Evolutionary conservation across 2,113 vertebrate species (phyloP), one percentile per base, ranked within the genome.

Genomic region (Hemibagrus wyckioides): DNA sequence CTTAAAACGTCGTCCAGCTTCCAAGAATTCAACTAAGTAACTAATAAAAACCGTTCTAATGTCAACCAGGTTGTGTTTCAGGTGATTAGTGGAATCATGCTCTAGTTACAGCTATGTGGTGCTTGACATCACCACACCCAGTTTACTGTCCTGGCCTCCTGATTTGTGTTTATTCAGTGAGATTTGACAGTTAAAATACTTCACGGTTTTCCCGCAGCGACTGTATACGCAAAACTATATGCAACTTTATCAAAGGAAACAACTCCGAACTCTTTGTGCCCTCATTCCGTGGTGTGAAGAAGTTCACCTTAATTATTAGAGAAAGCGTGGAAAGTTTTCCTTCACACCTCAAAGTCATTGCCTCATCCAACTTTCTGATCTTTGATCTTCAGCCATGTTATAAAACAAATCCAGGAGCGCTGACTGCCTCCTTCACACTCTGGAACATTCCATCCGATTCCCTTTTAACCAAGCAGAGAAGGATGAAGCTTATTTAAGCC

Each of bases 381-480:
- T 25, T 25, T 56, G 33, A 82, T 80, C 56, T 82, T 52, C n/a
- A 65, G 28, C 63, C 19, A 44, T n/a, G 52, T 80, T 57, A 75
- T 80, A 36, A 50, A 67, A 79, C 19, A 3, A 28, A 8, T 41
- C n/a, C 44, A 28, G 4, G 61, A 36, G 54, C 36, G 25, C 73
- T 30, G 73, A 39, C 57, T 33, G 28, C 80, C 54, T 11, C 25
- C 39, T 69, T 59, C 15, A 36, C 54, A 2, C 44, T 9, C 52
- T 41, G 81, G 76, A 56, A 65, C 9, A 69, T 54, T 61, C 50
- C 41, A 25, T 75, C 59, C 15, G 13, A 44, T 33, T 73, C 63
- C 23, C 83, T 85, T 75, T 88, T 81, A 85, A 84, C 86, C 71
- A 57, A 36, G 65, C 85, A 79, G 41, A 67, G 73, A 30, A 84